Conservation (phyloP, 2,113 vertebrate species). For the Scortum barcoo region DNA sequence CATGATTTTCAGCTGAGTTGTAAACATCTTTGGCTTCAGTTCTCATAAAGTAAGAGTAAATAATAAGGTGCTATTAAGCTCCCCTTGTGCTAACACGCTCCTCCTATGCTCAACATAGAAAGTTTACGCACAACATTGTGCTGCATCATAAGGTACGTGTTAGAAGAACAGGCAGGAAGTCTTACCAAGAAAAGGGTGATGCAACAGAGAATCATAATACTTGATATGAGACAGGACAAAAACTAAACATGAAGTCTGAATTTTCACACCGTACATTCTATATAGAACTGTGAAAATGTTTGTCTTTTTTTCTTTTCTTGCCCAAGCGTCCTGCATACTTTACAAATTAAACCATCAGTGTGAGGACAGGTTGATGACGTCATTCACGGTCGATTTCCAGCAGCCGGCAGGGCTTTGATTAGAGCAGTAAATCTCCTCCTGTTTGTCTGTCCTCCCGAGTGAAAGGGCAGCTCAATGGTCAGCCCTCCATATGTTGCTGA, state of each 20-base stretch:
- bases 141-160: not conserved
- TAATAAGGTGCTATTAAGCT: slow-evolving; percentile 32
- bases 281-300: slow-evolving; percentile 15
- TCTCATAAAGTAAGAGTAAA: not conserved
- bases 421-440: slow-evolving; percentile 78
- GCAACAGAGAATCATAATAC: slow-evolving; percentile 2
- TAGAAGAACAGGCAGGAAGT: not conserved
- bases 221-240: slow-evolving; percentile 6
- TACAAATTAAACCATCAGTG: slow-evolving; percentile 75
- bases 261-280: slow-evolving; percentile 15
- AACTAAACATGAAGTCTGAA: not conserved
- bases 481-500: slow-evolving; percentile 53
- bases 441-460: slow-evolving; percentile 64
- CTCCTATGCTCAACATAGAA: slow-evolving; percentile 1
- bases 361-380: slow-evolving; percentile 79
- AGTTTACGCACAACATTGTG: slow-evolving; percentile 21
- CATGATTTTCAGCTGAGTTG: slow-evolving; percentile 9
- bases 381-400: slow-evolving; percentile 81
- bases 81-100: slow-evolving; percentile 15
- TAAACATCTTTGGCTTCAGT: slow-evolving; percentile 26
- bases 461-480: slow-evolving; percentile 57
- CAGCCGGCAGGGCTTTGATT: slow-evolving; percentile 76
- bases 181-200: not conserved
- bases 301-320: slow-evolving; percentile 31
- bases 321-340: slow-evolving; percentile 43